Percentiles rank a stretch among this genome's conserved stretches.
These are phyloP conservation scores for Bellardia pandia DNA, from an alignment of 2,888 invertebrate species.

Conservation along the genomic window DNA sequence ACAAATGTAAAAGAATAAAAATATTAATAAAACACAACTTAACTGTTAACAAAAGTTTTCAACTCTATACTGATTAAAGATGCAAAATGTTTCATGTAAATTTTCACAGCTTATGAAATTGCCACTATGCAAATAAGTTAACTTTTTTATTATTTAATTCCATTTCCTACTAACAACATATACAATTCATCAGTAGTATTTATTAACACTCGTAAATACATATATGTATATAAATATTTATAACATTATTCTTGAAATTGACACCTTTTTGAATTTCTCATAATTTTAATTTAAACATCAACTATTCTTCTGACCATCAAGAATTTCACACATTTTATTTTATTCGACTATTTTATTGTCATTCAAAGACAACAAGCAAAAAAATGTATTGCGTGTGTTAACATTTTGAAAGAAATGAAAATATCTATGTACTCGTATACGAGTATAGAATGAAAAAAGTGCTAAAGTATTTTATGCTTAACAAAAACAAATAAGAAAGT, in stretches of 20 bases:
- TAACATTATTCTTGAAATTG: neutral
- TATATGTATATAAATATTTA: neutral
- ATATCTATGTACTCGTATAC: too few species aligned
- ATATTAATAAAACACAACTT: too few species aligned
- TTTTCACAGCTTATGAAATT: neutral
- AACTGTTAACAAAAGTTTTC: too few species aligned
- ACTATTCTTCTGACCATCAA: neutral
- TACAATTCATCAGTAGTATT: neutral
- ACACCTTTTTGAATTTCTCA: neutral
- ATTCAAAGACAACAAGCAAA: neutral
- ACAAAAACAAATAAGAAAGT: too few species aligned
- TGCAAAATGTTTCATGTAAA: too few species aligned
- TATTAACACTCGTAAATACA: neutral
- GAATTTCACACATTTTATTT: conserved; percentile 8
- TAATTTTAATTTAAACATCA: neutral
- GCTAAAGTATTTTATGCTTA: too few species aligned
- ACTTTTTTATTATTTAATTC: neutral
- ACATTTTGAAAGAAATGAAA: too few species aligned
- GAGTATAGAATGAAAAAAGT: neutral
- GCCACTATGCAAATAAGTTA: neutral
- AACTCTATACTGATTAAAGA: neutral
- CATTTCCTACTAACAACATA: neutral
- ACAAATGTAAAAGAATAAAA: too few species aligned
- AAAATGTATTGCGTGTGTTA: neutral
- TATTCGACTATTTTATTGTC: neutral